phyloP scores from a whole-genome alignment of 2,113 vertebrate species.

The Ia io region DNA sequence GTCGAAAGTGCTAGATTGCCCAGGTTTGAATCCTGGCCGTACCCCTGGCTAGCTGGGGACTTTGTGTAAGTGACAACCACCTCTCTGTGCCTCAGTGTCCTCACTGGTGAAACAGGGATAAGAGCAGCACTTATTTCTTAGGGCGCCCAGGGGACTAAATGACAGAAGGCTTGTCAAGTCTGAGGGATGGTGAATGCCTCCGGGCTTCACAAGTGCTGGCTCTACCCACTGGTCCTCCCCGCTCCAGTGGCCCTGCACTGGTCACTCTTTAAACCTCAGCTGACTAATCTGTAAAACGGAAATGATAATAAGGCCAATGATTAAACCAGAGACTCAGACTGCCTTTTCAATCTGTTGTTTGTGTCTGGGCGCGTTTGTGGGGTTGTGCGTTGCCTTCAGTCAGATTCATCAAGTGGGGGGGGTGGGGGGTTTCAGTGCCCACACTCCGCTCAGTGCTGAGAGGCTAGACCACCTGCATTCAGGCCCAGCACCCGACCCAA shows the following conservation, averaged over 20 bases:
- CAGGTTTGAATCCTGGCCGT: not conserved
- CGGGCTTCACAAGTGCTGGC: not conserved
- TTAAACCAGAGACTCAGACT: not conserved
- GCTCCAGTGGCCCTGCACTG: not conserved
- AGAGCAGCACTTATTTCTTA: not conserved
- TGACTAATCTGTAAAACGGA: not conserved
- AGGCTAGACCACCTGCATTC: not conserved
- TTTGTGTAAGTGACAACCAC: not conserved
- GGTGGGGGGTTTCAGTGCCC: accelerated
- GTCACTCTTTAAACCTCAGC: not conserved
- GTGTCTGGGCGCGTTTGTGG: not conserved
- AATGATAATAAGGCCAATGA: not conserved
- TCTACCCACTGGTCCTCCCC: not conserved
- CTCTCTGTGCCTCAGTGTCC: not conserved
- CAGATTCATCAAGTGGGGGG: not conserved
- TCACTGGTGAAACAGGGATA: not conserved
- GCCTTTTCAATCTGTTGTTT: not conserved
- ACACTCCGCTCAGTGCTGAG: accelerated
- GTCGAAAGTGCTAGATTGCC: too few species aligned
- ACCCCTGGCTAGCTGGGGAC: not conserved
- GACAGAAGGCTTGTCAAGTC: not conserved
- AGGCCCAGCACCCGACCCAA: not conserved
- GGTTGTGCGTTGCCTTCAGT: not conserved
- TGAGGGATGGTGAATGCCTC: not conserved
- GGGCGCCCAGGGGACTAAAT: not conserved